These are phyloP conservation scores for Acrocephalus arundinaceus DNA, from an alignment of 2,113 vertebrate species.

Conservation along the genomic window DNA sequence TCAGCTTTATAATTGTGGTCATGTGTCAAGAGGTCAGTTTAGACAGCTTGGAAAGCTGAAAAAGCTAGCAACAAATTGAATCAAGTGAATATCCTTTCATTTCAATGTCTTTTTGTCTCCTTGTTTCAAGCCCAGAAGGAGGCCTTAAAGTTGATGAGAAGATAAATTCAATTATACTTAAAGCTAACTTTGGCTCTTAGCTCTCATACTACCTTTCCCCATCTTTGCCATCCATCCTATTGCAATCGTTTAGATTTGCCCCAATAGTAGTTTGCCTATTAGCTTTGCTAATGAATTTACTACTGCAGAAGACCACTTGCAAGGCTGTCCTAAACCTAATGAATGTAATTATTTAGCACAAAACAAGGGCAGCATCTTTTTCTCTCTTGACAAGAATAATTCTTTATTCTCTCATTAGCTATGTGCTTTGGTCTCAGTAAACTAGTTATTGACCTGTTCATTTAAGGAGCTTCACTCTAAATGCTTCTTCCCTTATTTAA, in stretches of 20 bases:
- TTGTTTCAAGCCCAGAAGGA: constrained; percentile 58
- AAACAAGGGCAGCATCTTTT: constrained; percentile 75
- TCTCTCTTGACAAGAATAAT: constrained; percentile 78
- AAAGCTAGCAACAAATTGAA: constrained; percentile 55
- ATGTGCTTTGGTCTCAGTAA: constrained; percentile 76
- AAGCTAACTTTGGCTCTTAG: constrained; percentile 57
- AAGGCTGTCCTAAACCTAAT: constrained; percentile 75
- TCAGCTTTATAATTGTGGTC: constrained; percentile 28
- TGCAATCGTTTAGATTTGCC: constrained; percentile 72
- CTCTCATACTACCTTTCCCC: constrained; percentile 54
- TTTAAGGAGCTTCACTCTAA: constrained; percentile 77
- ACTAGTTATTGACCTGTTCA: constrained; percentile 81
- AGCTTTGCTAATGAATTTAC: constrained; percentile 82
- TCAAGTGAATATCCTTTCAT: constrained; percentile 44
- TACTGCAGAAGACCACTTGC: constrained; percentile 75
- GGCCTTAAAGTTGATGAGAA: constrained; percentile 67
- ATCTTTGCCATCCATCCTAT: constrained; percentile 62
- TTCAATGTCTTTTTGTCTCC: constrained; percentile 14
- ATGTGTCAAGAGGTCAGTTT: constrained; percentile 33
- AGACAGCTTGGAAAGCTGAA: constrained; percentile 16
- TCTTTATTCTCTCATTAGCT: constrained; percentile 82
- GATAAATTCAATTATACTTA: constrained; percentile 61
- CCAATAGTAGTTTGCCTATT: constrained; percentile 71
- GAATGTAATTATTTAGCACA: constrained; percentile 82
- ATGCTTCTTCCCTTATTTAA: constrained; percentile 79